phyloP scores from a whole-genome alignment of 2,888 invertebrate species.

The Drosophila imparisetae region DNA sequence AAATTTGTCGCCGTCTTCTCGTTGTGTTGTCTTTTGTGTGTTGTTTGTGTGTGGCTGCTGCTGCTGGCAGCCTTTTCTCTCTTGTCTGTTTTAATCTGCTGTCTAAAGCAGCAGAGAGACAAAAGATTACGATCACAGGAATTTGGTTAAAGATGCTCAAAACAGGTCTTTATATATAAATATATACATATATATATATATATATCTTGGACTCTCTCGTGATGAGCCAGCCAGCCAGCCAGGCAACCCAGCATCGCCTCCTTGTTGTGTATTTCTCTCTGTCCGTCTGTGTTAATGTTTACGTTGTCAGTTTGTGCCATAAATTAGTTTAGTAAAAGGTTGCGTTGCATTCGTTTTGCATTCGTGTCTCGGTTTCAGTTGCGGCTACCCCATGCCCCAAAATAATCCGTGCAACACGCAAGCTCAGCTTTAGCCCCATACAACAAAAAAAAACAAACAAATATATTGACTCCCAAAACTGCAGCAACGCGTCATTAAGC shows the following conservation, averaged over 20 bases:
- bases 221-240: slow-evolving; percentile 18
- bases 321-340: slow-evolving; percentile 83
- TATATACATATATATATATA: slow-evolving; percentile 2
- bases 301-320: slow-evolving; percentile 83
- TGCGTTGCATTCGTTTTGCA: slow-evolving; percentile 72
- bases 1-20: slow-evolving; percentile 74
- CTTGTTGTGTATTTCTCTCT: slow-evolving; percentile 12
- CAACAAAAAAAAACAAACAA: slow-evolving; percentile 3
- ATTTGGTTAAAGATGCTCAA: slow-evolving; percentile 80
- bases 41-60: slow-evolving; percentile 23
- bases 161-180: slow-evolving; percentile 70
- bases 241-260: slow-evolving; percentile 33
- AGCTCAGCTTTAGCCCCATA: slow-evolving; percentile 36
- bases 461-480: slow-evolving; percentile 7
- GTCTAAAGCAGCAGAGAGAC: slow-evolving; percentile 76
- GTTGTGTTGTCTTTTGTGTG: slow-evolving; percentile 48
- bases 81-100: slow-evolving; percentile 77
- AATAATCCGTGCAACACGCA: slow-evolving; percentile 65
- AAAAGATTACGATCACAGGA: slow-evolving; percentile 81
- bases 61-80: slow-evolving; percentile 18
- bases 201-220: slow-evolving; percentile 10
- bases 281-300: slow-evolving; percentile 75
- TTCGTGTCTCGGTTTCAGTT: slow-evolving; percentile 50
- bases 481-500: slow-evolving; percentile 52
- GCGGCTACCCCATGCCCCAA: slow-evolving; percentile 27